phyloP scores from a whole-genome alignment of 2,888 invertebrate species.

The Meloe dianella region DNA sequence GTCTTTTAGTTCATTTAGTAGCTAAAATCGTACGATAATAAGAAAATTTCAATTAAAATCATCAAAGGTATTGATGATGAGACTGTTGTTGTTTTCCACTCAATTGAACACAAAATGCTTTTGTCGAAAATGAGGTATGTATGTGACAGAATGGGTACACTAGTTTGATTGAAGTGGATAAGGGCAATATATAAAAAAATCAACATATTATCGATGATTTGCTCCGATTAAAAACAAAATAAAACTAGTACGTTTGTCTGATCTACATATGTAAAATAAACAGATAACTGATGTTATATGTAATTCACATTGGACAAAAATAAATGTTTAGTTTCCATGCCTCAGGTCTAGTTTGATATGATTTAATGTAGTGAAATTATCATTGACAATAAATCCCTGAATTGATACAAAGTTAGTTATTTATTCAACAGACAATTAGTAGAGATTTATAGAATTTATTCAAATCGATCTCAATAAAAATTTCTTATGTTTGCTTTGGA shows the following conservation, averaged over 20 bases:
- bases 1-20: no score
- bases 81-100: not conserved
- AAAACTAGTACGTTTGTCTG: not conserved
- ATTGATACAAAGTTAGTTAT: not conserved
- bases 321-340: not conserved
- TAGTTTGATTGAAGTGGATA: slow-evolving; percentile 3
- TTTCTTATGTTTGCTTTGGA: not conserved
- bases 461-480: not conserved
- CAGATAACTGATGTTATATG: not conserved
- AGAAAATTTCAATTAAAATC: not conserved
- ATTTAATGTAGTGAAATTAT: not conserved
- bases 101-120: not conserved
- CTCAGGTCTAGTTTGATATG: not conserved
- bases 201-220: not conserved
- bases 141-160: not conserved
- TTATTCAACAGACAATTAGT: slow-evolving; percentile 3
- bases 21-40: not conserved
- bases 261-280: not conserved
- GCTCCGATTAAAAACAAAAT: not conserved
- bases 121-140: not conserved
- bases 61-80: not conserved
- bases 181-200: not conserved
- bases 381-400: not conserved
- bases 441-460: not conserved
- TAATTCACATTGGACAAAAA: not conserved